phyloP scores from a whole-genome alignment of 2,113 vertebrate species.

The Emydocephalus ijimae region DNA sequence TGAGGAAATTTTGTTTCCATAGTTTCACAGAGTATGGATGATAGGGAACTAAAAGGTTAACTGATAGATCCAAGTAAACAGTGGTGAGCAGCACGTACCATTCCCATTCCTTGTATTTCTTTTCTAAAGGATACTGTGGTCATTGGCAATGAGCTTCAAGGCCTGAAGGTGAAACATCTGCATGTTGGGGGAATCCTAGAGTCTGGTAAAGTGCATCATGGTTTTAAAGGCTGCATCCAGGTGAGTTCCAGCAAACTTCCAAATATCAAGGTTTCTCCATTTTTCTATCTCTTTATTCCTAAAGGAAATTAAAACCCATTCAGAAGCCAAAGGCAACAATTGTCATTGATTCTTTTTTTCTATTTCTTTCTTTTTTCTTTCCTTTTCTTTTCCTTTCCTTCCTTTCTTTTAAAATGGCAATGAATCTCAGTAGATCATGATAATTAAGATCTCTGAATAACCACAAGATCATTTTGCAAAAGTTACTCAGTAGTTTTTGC shows the following conservation, averaged over 20 bases:
- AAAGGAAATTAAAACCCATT: not conserved
- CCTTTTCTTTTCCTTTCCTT: not conserved
- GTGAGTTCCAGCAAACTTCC: slow-evolving; percentile 63
- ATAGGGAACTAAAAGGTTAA: not conserved
- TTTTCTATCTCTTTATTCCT: not conserved
- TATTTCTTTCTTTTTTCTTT: not conserved
- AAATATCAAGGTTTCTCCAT: not conserved
- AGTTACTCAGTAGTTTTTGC: not conserved
- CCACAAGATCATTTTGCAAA: not conserved
- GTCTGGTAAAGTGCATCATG: slow-evolving; percentile 84
- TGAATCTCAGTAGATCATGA: not conserved
- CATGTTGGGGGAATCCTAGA: slow-evolving; percentile 89
- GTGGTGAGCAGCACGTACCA: not conserved
- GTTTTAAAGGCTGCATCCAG: slow-evolving; percentile 94
- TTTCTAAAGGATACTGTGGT: slow-evolving; percentile 84
- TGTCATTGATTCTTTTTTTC: not conserved
- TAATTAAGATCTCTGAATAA: not conserved
- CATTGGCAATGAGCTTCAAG: slow-evolving; percentile 90
- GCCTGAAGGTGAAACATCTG: slow-evolving; percentile 93
- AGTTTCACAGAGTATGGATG: not conserved
- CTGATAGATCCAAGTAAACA: not conserved
- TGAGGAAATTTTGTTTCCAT: not conserved
- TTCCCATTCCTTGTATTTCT: not conserved
- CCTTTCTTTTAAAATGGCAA: not conserved
- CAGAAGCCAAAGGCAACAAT: not conserved